These are phyloP conservation scores for human DNA, from an alignment of 2,113 vertebrate species.

Conservation along the genomic window GRCh38 chr5:153187001-153187500, in stretches of 20 bases:
- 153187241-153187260: constrained; percentile 15
- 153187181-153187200: constrained; percentile 65
- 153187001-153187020: constrained; percentile 68
- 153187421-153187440: neutral
- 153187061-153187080: constrained; percentile 80
- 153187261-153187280: neutral
- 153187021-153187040: constrained; percentile 79
- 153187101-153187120: constrained; percentile 80
- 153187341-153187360: neutral
- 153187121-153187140: constrained; percentile 85
- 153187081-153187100: constrained; percentile 79
- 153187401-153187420: neutral
- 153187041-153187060: constrained; percentile 76
- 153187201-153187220: constrained; percentile 62
- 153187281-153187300: neutral
- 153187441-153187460: neutral
- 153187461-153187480: neutral
- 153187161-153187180: constrained; percentile 82
- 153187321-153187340: neutral
- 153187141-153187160: constrained; percentile 81
- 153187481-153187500: neutral
- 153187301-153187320: neutral
- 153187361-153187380: neutral
- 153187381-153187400: neutral
- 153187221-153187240: constrained; percentile 49